These are phyloP conservation scores for Rana temporaria DNA, from an alignment of 2,113 vertebrate genomes.

Conservation along the genomic window DNA sequence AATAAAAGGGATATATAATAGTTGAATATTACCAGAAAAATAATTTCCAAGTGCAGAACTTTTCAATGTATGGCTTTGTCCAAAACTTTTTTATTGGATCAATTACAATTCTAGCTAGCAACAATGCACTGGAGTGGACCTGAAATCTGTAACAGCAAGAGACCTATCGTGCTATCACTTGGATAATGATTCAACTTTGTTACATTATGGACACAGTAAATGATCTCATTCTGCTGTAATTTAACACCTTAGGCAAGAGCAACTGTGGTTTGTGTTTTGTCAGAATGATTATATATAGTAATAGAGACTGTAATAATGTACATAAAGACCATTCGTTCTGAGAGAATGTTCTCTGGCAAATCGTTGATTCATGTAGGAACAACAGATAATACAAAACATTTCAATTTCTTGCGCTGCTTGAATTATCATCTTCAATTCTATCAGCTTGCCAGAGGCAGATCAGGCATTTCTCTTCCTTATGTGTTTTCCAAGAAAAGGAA, in stretches of 20 bases:
- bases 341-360: neutral
- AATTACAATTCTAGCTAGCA: neutral
- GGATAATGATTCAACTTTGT: slow-evolving; percentile 21
- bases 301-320: slow-evolving; percentile 1
- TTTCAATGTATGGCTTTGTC: neutral
- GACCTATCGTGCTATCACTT: neutral
- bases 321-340: slow-evolving; percentile 9
- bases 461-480: slow-evolving; percentile 29
- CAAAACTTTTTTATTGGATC: slow-evolving; percentile 21
- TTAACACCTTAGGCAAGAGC: slow-evolving; percentile 9
- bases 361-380: slow-evolving; percentile 27
- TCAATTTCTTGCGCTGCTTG: slow-evolving; percentile 30
- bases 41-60: neutral
- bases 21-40: neutral
- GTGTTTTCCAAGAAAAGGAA: neutral
- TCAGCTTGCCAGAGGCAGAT: slow-evolving; percentile 25
- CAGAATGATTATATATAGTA: slow-evolving; percentile 11
- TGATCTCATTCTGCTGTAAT: slow-evolving; percentile 27
- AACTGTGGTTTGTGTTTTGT: slow-evolving; percentile 9
- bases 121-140: neutral
- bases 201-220: slow-evolving; percentile 17
- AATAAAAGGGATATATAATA: slow-evolving; percentile 5
- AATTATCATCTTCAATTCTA: slow-evolving; percentile 26
- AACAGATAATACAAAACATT: slow-evolving; percentile 32
- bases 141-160: slow-evolving; percentile 15